phyloP scores from a whole-genome alignment of 1,140 invertebrate genomes.

The Neocloeon triangulifer region DNA sequence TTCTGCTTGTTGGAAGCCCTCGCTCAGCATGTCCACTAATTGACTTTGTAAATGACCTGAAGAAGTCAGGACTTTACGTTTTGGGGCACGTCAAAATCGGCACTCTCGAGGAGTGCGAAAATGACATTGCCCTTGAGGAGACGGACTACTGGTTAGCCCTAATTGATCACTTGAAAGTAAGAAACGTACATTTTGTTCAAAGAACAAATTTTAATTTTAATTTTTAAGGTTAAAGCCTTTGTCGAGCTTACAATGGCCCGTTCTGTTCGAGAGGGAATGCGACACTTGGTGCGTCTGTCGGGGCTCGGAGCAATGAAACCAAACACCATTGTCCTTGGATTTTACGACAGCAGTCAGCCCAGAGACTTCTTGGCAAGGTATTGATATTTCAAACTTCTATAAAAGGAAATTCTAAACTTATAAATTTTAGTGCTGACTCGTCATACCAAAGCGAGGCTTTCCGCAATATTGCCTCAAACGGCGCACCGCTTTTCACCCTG shows the following conservation, averaged over 20 bases:
- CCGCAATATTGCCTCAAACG: background rate
- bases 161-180: constrained; percentile 62
- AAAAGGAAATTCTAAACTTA: background rate
- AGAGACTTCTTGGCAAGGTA: constrained; percentile 47
- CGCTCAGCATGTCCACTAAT: constrained; percentile 77
- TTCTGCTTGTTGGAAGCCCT: constrained; percentile 79
- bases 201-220: background rate
- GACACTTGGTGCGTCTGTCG: constrained; percentile 75
- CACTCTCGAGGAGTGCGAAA: constrained; percentile 21
- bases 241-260: constrained; percentile 79
- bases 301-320: constrained; percentile 98
- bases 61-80: constrained; percentile 92
- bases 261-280: constrained; percentile 67
- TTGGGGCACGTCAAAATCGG: constrained; percentile 75
- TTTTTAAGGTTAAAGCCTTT: constrained; percentile 71
- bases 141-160: constrained; percentile 70
- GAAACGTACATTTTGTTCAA: too few relatives aligned
- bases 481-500: background rate
- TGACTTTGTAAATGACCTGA: constrained; percentile 94
- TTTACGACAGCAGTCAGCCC: constrained; percentile 54
- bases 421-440: constrained; percentile 7
- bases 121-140: constrained; percentile 38
- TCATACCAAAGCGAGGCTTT: constrained; percentile 8
- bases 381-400: constrained; percentile 1
- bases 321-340: constrained; percentile 82